A percentile compares a stretch with the other conserved stretches of the same genome.
Conservation (phyloP, 2,113 vertebrate genomes). For the Coracopsis vasa region DNA sequence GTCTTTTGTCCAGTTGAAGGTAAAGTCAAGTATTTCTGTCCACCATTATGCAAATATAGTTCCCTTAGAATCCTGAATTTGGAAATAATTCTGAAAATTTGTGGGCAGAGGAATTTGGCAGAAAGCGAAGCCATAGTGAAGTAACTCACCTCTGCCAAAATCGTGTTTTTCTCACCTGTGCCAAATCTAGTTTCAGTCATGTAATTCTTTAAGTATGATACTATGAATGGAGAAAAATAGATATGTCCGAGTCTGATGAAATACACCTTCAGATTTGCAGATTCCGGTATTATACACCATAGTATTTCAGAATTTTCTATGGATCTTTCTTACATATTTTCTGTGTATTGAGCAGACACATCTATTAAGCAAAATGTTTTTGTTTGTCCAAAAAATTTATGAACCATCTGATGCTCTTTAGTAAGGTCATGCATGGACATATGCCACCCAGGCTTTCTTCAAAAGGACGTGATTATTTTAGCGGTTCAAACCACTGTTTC, state of each 20-base stretch:
- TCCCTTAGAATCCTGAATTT: not conserved
- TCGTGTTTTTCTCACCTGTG: not conserved
- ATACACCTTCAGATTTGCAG: not conserved
- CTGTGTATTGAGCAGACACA: not conserved
- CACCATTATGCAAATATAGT: not conserved
- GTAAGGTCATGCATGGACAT: not conserved
- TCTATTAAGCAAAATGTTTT: not conserved
- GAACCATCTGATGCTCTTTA: not conserved
- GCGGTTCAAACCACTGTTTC: not conserved
- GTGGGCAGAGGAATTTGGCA: not conserved
- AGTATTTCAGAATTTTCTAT: not conserved
- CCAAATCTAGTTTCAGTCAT: not conserved
- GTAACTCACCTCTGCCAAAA: not conserved
- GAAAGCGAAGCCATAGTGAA: not conserved
- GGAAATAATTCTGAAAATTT: not conserved
- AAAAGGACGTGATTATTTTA: not conserved
- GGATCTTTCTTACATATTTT: not conserved
- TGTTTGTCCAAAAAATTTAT: not conserved
- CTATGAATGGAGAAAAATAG: not conserved
- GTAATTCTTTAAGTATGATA: not conserved
- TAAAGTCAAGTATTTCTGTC: not conserved
- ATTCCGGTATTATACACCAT: not conserved
- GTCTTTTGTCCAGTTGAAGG: not conserved
- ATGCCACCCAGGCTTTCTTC: not conserved
- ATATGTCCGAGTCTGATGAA: not conserved